These are phyloP conservation scores for Falco rusticolus DNA, from an alignment of 2,797 vertebrate genomes.

Conservation along the genomic window DNA sequence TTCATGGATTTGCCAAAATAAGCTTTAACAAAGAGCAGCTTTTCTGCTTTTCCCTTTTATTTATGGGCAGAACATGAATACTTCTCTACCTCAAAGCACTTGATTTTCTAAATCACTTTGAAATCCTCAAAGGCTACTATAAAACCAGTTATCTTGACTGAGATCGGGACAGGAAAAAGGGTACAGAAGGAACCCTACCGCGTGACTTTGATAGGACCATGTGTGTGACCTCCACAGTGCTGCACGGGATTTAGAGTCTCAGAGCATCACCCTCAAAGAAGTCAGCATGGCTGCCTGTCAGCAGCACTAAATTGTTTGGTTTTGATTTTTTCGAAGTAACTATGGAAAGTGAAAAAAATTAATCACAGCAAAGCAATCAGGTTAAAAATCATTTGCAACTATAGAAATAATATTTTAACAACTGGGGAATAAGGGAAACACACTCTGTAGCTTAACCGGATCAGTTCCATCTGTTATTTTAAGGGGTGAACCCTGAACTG, in stretches of 20 bases:
- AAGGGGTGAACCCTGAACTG: conserved; percentile 54
- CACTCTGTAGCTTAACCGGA: background rate
- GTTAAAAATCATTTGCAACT: conserved; percentile 21
- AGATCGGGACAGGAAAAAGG: background rate
- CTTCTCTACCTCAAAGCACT: conserved; percentile 30
- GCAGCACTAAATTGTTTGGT: background rate
- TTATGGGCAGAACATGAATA: conserved; percentile 21
- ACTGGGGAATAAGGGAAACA: background rate
- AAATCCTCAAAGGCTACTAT: conserved; percentile 55
- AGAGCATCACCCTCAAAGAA: background rate
- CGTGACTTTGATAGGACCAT: background rate
- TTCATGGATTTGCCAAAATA: conserved; percentile 20
- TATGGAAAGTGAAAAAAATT: background rate
- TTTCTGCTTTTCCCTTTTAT: conserved; percentile 24
- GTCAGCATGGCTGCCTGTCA: background rate
- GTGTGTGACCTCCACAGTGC: background rate
- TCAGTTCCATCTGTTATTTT: conserved; percentile 67
- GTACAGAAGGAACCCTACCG: conserved; percentile 19
- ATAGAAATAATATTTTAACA: conserved; percentile 49
- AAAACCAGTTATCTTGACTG: conserved; percentile 35
- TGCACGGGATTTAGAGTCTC: background rate
- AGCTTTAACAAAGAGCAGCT: conserved; percentile 30
- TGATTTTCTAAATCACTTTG: conserved; percentile 57
- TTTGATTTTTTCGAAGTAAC: background rate
- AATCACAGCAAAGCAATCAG: background rate